Evolutionary conservation across 2,113 vertebrate genomes (phyloP).

Genomic region (Ophiodon elongatus): DNA sequence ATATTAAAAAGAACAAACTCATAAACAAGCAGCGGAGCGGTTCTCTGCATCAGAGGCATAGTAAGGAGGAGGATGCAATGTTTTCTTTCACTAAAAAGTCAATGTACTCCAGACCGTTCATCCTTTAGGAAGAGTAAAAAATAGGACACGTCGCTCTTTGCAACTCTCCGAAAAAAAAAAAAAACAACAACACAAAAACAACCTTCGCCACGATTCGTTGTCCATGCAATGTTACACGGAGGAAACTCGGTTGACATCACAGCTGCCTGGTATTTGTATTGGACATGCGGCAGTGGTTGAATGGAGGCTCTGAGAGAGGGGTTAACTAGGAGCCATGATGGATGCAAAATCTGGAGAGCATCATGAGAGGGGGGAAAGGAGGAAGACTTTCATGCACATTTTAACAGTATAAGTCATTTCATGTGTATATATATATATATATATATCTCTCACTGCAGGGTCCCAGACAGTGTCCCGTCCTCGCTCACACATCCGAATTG

Average conservation of each 20-base stretch:
- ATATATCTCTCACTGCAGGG: conserved; percentile 34
- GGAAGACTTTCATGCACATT: conserved; percentile 89
- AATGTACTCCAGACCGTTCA: conserved; percentile 26
- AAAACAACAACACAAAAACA: too few species aligned
- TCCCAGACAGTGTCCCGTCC: conserved; percentile 30
- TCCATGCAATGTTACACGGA: conserved; percentile 81
- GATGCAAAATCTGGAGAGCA: conserved; percentile 54
- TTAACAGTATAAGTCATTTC: conserved; percentile 62
- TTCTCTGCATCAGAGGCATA: conserved; percentile 60
- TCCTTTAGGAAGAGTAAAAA: conserved; percentile 55
- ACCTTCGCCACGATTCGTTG: conserved; percentile 65
- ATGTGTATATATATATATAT: background rate
- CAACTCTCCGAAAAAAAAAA: conserved; percentile 28
- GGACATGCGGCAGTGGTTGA: conserved; percentile 68
- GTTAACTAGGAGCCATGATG: conserved; percentile 33
- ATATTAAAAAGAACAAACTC: conserved; percentile 67
- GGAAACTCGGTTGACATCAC: conserved; percentile 66
- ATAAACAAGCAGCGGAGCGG: conserved; percentile 57
- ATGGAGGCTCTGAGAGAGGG: conserved; percentile 34
- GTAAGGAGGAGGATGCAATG: conserved; percentile 54
- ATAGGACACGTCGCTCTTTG: conserved; percentile 47
- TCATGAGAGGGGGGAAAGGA: conserved; percentile 12
- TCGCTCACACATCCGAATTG: conserved; percentile 92
- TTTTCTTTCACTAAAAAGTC: conserved; percentile 51
- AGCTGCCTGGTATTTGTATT: conserved; percentile 60